Conservation (phyloP, 2,888 invertebrate species). For the Heteromurus nitidus region DNA sequence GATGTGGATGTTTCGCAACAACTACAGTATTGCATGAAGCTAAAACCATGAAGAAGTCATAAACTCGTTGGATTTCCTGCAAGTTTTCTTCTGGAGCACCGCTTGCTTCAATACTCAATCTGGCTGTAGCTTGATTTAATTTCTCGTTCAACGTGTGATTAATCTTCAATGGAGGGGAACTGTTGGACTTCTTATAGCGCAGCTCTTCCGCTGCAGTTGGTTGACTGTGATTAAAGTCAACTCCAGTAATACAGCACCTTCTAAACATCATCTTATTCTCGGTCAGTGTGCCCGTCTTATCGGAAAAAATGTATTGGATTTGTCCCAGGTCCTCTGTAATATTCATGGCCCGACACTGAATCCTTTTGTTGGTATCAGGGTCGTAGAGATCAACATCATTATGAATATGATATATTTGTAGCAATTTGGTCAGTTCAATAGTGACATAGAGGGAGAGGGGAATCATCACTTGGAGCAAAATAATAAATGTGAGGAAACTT, state of each 20-base stretch:
- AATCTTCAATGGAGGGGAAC: constrained; percentile 62
- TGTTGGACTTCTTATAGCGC: constrained; percentile 41
- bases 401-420: constrained; percentile 96
- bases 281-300: constrained; percentile 98
- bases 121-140: constrained; percentile 57
- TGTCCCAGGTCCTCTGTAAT: constrained; percentile 98
- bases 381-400: constrained; percentile 93
- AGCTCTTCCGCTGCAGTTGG: constrained; percentile 76
- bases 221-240: constrained; percentile 90
- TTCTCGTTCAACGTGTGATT: constrained; percentile 65
- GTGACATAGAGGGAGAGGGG: constrained; percentile 97
- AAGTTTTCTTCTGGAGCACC: constrained; percentile 37
- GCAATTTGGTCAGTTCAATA: constrained; percentile 95
- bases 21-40: constrained; percentile 98
- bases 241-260: constrained; percentile 90
- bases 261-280: constrained; percentile 98
- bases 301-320: constrained; percentile 94
- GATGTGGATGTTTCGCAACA: constrained; percentile 89
- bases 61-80: constrained; percentile 41
- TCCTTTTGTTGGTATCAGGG: constrained; percentile 85
- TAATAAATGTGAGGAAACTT: constrained; percentile 96
- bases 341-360: constrained; percentile 94
- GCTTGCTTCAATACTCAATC: constrained; percentile 16
- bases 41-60: constrained; percentile 90
- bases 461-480: constrained; percentile 97